A percentile compares a stretch with the other conserved stretches of the same genome.
These are phyloP conservation scores for Azorinus chamasolen DNA, from an alignment of 2,888 invertebrate species.

Conservation along the genomic window DNA sequence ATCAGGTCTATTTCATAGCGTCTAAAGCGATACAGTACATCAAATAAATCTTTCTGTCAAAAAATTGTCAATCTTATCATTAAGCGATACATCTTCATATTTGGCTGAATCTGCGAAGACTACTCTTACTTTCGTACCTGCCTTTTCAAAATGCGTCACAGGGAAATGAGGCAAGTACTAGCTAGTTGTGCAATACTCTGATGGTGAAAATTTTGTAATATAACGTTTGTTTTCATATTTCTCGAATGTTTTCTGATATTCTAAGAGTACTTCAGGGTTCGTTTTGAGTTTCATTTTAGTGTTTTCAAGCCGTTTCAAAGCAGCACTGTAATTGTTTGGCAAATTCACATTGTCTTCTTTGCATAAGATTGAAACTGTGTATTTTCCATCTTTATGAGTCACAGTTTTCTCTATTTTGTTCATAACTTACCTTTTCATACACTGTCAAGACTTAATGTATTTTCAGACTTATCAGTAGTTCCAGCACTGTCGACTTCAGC, in stretches of 20 bases:
- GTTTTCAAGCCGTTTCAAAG: conserved; percentile 25
- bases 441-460: no score
- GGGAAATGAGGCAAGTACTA: conserved; percentile 42
- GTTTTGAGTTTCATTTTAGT: conserved; percentile 19
- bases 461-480: no score
- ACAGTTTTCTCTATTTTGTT: conserved; percentile 17
- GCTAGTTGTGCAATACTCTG: no score
- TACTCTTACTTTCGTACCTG: conserved; percentile 41
- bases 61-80: conserved; percentile 44
- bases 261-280: conserved; percentile 6
- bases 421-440: background rate
- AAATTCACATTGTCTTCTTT: conserved; percentile 13
- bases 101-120: conserved; percentile 61
- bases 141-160: conserved; percentile 11
- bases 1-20: conserved; percentile 36
- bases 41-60: conserved; percentile 58
- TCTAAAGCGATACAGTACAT: conserved; percentile 48
- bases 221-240: no score
- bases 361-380: conserved; percentile 37
- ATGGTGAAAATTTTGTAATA: no score
- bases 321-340: conserved; percentile 36
- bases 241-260: no score
- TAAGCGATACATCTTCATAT: conserved; percentile 31
- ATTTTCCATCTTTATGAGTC: conserved; percentile 2
- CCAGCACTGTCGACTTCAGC: no score